Conservation (phyloP, 64 coral and sea anemone species). For the Dendrophyllia cribrosa region DNA sequence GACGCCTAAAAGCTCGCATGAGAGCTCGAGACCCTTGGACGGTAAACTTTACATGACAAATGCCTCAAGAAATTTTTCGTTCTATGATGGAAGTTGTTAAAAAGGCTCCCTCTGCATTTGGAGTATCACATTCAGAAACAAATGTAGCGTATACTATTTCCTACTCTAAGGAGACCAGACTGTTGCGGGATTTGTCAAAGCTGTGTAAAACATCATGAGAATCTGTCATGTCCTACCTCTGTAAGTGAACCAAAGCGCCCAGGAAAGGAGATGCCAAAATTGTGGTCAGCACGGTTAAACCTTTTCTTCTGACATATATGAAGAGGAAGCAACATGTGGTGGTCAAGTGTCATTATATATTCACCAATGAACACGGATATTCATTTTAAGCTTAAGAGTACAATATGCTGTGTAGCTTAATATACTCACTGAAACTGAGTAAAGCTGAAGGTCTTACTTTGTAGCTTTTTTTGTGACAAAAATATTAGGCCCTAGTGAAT, state of each 20-base stretch:
- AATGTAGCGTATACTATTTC: constrained; percentile 38
- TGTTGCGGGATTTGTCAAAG: constrained; percentile 49
- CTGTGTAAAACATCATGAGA: constrained; percentile 39
- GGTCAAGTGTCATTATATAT: constrained; percentile 48
- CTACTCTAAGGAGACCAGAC: constrained; percentile 45
- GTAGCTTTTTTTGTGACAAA: neutral
- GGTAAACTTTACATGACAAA: constrained; percentile 30
- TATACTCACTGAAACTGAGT: neutral
- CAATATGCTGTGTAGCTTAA: constrained; percentile 20
- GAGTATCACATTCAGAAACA: constrained; percentile 45
- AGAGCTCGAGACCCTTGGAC: constrained; percentile 49
- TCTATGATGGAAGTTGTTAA: constrained; percentile 48
- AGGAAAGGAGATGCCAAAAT: constrained; percentile 42
- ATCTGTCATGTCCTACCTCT: constrained; percentile 51
- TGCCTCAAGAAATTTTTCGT: constrained; percentile 55
- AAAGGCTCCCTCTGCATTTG: constrained; percentile 51
- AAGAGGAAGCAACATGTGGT: constrained; percentile 52
- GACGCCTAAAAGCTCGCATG: constrained; percentile 24
- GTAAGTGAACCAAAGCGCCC: constrained; percentile 23
- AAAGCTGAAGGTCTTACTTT: too few relatives aligned
- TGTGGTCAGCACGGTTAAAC: constrained; percentile 4
- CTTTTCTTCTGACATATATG: constrained; percentile 36
- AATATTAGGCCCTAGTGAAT: neutral
- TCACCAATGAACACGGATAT: constrained; percentile 56
- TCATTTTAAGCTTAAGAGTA: constrained; percentile 35